Percentiles rank a stretch among this genome's conserved stretches.
phyloP scores from a whole-genome alignment of 1,140 invertebrate species.

The Bathynomus jamesi region DNA sequence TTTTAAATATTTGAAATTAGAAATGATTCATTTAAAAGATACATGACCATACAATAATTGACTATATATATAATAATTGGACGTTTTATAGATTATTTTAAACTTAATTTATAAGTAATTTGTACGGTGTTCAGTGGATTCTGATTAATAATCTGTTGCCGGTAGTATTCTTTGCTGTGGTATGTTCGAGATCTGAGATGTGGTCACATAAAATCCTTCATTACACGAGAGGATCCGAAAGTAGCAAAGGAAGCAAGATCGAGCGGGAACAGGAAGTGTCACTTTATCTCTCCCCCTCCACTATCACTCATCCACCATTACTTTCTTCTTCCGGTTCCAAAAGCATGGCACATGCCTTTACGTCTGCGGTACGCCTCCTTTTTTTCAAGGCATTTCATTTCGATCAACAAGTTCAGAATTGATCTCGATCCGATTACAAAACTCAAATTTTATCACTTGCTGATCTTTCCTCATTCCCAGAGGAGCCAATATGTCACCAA shows the following conservation, averaged over 20 bases:
- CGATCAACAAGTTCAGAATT: background rate
- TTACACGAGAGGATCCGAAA: background rate
- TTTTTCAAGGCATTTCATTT: background rate
- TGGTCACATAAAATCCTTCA: no score
- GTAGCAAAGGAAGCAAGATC: background rate
- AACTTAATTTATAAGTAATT: no score
- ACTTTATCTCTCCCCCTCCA: background rate
- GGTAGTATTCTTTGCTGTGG: no score
- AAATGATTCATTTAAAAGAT: no score
- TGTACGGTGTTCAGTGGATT: no score
- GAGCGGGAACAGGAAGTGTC: background rate
- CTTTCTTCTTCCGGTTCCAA: background rate
- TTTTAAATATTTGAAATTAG: no score
- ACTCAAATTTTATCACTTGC: background rate
- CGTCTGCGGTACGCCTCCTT: background rate
- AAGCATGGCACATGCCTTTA: background rate
- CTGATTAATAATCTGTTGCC: no score
- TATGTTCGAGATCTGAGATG: no score
- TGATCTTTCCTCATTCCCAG: background rate
- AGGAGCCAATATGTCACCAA: background rate
- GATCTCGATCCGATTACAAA: background rate
- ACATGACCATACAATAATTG: no score
- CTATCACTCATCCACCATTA: background rate
- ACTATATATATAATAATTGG: no score
- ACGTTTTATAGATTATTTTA: no score